Evolutionary conservation across 2,113 vertebrate species (phyloP), one percentile per base, ranked within the genome.

Genomic region (Piaya cayana): DNA sequence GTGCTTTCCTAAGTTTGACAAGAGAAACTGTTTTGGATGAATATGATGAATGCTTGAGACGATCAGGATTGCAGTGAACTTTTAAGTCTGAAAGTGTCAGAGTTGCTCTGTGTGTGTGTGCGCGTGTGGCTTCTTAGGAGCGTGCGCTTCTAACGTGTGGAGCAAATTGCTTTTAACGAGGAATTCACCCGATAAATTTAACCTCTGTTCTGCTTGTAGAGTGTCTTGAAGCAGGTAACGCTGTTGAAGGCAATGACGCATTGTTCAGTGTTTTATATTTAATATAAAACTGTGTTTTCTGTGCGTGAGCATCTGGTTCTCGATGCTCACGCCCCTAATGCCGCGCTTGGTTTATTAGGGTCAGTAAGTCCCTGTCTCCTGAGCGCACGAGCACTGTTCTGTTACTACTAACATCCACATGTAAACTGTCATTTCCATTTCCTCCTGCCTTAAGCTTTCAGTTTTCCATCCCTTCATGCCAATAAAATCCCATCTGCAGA

Each of bases 1-100:
- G 97, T 97, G 97, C 92, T 97, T 96, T 96, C 82, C 90, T 97
- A 68, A 97, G 92, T 94, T 97, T 94, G 96, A 43, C 86, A 87
- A 81, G 72, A 95, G 88, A 86, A 62, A 79, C 71, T 80, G 84
- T 76, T 92, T 63, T 89, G 82, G 80, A 18, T 69, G 45, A 12
- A 49, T 82, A 68, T n/a, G 88, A 19, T 27, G 94, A 84, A 55
- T 96, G 96, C 82, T 90, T 82, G 90, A 77, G 95, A 90, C 79
- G 86, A 56, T 63, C 72, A 86, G 92, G 92, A 86, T 37, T 39
- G 87, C 89, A 75, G 74, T 42, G 3, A 85, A 14, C 84, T 64
- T 45, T 62, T 29, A 26, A 87, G 26, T 25, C 65, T 89, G 93
- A 37, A 18, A 65, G 43, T 42, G 55, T 25, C 21, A 22, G 47